Evolutionary conservation across 2,888 invertebrate genomes (phyloP), one percentile per base, ranked within the genome.

Genomic region (Taphrorychus bicolor): DNA sequence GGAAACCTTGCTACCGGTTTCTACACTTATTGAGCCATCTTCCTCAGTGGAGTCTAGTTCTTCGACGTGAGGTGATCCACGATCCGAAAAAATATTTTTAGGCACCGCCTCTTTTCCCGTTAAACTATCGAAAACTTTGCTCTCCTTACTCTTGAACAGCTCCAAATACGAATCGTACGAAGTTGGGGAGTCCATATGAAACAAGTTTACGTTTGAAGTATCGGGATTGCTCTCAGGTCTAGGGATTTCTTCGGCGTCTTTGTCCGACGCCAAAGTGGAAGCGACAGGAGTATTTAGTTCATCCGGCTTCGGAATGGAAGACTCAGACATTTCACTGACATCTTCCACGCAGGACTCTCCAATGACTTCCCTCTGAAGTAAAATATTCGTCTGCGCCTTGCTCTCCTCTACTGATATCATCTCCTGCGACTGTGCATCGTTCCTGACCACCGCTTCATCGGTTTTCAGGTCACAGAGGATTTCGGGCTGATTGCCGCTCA

Each of bases 91-190:
- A n/a, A n/a, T n/a, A n/a, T n/a, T n/a, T n/a, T n/a, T n/a, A n/a
- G n/a, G n/a, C n/a, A n/a, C n/a, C n/a, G n/a, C n/a, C n/a, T 70
- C 66, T 57, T 63, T 62, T 5, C 70, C 67, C 11, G 51, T 61
- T 41, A 78, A 72, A 72, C 74, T 73, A 32, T 78, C 76, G 19
- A 73, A 71, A 5, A 65, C 71, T 42, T 75, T 74, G n/a, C 73
- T 70, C 49, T 71, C 72, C 24, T 73, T 73, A 5, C 74, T 73
- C 51, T 72, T 67, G 23, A 74, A 75, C 0, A 73, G 17, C 14
- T 71, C 71, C n/a, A 72, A 40, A 24, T 74, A 73, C 3, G 70
- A 70, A 42, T 72, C 72, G 21, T 72, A 73, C 5, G 66, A 66
- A 23, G 69, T 68, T 0, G 62, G 56, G 0, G 71, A 60, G 22